Base-by-base conservation (phyloP, 2,113 vertebrate genomes). In the Hemiscyllium ocellatum region DNA sequence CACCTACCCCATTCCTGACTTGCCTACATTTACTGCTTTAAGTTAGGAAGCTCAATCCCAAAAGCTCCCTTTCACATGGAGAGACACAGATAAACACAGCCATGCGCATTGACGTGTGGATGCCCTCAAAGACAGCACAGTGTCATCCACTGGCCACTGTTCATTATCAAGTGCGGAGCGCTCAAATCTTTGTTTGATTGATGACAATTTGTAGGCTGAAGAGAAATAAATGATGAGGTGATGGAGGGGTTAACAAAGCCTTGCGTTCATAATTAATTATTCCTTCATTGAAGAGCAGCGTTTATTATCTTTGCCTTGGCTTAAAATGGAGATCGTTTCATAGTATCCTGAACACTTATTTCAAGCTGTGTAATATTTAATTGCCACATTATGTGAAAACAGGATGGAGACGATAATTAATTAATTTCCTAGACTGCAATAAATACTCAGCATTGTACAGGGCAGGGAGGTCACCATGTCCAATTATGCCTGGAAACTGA, bases 381-480 rank as follows among this genome's bases (percentile, higher is more conserved):
- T 93, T 93, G 89, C 89, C 89, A 90, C 87, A 90, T 90, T 90
- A 90, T 90, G 13, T 90, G 87, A 56, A 90, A 61, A 61, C 87
- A 33, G 87, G 37, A 65, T 66, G 33, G 89, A 37, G 56, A 65
- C 56, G 89, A 37, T 93, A 66, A 61, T 93, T 93, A 93, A 93
- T 93, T 93, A 93, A 93, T 68, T 93, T 93, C 17, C 89, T 61
- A 66, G 33, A 19, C 89, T 37, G 56, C 89, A 93, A 37, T 93
- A 66, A 93, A 93, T 93, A 93, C 61, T n/a, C 33, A 68, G 89
- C 61, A 68, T 66, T 22, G 61, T 93, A 68, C 29, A 37, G 61
- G 66, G 61, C n/a, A 37, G 13, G 33, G 65, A 2, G 89, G 89
- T 93, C 17, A 7, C 29, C 33, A 93, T 93, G 61, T 37, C 61